These are phyloP conservation scores for Mamestra brassicae DNA, from an alignment of 2,888 invertebrate genomes.

Conservation along the genomic window DNA sequence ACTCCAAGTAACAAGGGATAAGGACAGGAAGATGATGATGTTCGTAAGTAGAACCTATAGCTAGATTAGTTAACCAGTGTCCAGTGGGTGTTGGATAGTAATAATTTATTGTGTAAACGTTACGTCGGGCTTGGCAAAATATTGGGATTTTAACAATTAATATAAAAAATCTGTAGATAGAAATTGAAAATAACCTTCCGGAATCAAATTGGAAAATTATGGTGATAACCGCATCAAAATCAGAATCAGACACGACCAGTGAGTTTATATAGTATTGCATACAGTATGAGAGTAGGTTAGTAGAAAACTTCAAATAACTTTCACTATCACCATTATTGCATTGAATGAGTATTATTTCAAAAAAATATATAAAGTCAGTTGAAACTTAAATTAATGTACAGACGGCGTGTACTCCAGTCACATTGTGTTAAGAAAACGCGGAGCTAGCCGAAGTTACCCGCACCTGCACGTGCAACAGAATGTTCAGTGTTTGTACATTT, in stretches of 20 bases:
- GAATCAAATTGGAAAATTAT: not conserved
- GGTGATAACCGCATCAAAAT: not conserved
- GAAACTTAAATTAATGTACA: constrained; percentile 45
- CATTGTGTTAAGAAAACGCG: constrained; percentile 68
- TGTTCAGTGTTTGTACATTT: constrained; percentile 69
- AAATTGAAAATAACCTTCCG: not conserved
- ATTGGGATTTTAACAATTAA: no score
- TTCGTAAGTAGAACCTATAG: not conserved
- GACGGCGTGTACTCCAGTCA: constrained; percentile 54
- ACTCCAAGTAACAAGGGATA: no score
- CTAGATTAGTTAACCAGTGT: not conserved
- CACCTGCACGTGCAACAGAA: constrained; percentile 71
- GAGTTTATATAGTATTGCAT: not conserved
- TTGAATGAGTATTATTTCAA: not conserved
- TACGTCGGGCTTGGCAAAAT: no score
- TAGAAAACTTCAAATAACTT: not conserved
- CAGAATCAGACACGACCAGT: not conserved
- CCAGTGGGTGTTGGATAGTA: not conserved
- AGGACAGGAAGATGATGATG: no score
- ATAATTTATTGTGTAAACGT: not conserved
- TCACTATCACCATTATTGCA: not conserved
- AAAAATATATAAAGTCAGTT: constrained; percentile 15
- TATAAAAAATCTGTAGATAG: not conserved
- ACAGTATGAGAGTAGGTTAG: not conserved
- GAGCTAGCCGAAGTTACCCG: constrained; percentile 60